Evolutionary conservation across 2,888 invertebrate genomes (phyloP).

Genomic region (Cerastis leucographa): DNA sequence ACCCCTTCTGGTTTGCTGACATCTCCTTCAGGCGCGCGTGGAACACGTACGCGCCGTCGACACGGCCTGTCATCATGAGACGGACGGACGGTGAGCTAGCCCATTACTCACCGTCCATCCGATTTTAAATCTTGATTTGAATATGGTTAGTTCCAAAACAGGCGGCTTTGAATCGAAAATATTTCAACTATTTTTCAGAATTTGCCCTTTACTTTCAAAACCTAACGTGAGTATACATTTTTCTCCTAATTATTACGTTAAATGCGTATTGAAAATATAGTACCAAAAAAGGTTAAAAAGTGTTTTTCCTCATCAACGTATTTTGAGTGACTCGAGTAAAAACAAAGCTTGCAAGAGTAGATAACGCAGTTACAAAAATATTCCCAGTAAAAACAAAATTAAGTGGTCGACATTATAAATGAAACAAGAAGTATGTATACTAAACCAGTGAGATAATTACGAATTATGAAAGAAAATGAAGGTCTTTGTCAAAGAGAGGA

Average conservation of each 20-base stretch:
- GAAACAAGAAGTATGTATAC: neutral
- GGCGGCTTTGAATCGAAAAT: neutral
- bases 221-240: neutral
- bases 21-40: too few relatives aligned
- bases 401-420: neutral
- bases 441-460: neutral
- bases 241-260: neutral
- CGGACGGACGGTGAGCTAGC: too few relatives aligned
- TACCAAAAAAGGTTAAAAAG: neutral
- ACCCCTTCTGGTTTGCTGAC: too few relatives aligned
- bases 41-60: too few relatives aligned
- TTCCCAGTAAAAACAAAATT: neutral
- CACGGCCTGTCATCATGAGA: too few relatives aligned
- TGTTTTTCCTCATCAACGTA: neutral
- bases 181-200: neutral
- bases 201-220: fast-evolving
- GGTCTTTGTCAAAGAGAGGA: neutral
- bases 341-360: neutral
- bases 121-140: constrained; percentile 4
- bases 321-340: neutral
- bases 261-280: neutral
- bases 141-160: neutral
- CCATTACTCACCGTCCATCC: too few relatives aligned
- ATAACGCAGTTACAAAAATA: neutral
- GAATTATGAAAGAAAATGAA: neutral